These are phyloP conservation scores for Eremobia ochroleuca DNA, from an alignment of 2,888 invertebrate species.

Conservation along the genomic window DNA sequence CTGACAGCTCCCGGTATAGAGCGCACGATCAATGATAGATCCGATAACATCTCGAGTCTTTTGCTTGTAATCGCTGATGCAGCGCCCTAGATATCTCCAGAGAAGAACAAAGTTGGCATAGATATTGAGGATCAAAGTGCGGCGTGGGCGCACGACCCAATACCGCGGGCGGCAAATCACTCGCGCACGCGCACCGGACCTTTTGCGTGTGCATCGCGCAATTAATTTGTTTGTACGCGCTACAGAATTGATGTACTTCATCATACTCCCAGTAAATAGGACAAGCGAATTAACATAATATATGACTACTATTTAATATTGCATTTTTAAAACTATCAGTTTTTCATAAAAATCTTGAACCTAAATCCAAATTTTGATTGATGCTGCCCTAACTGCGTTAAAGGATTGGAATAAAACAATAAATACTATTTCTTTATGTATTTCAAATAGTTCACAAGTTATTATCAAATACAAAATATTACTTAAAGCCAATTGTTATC, in stretches of 20 bases:
- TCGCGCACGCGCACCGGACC: slow-evolving; percentile 85
- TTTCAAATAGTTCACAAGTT: slow-evolving; percentile 80
- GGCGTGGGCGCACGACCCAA: slow-evolving; percentile 90
- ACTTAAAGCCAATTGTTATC: slow-evolving; percentile 84
- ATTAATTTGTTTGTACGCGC: slow-evolving; percentile 77
- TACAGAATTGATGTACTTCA: slow-evolving; percentile 75
- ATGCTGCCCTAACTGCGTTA: slow-evolving; percentile 53
- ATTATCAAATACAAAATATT: slow-evolving; percentile 75
- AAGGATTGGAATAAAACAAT: slow-evolving; percentile 87
- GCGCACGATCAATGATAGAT: slow-evolving; percentile 67
- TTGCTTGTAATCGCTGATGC: slow-evolving; percentile 78
- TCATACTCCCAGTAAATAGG: slow-evolving; percentile 69
- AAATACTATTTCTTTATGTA: slow-evolving; percentile 80
- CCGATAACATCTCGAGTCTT: slow-evolving; percentile 79
- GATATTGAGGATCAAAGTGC: slow-evolving; percentile 89
- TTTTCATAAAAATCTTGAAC: slow-evolving; percentile 15
- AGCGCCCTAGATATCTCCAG: slow-evolving; percentile 87
- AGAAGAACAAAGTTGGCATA: slow-evolving; percentile 90
- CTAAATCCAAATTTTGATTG: slow-evolving; percentile 42
- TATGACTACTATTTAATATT: slow-evolving; percentile 11
- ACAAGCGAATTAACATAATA: slow-evolving; percentile 42
- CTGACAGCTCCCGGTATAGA: slow-evolving; percentile 62
- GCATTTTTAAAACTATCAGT: slow-evolving; percentile 5
- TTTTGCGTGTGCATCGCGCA: slow-evolving; percentile 80
- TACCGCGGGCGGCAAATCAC: slow-evolving; percentile 83